These are phyloP conservation scores for Nettapus auritus DNA, from an alignment of 2,113 vertebrate genomes.

Conservation along the genomic window DNA sequence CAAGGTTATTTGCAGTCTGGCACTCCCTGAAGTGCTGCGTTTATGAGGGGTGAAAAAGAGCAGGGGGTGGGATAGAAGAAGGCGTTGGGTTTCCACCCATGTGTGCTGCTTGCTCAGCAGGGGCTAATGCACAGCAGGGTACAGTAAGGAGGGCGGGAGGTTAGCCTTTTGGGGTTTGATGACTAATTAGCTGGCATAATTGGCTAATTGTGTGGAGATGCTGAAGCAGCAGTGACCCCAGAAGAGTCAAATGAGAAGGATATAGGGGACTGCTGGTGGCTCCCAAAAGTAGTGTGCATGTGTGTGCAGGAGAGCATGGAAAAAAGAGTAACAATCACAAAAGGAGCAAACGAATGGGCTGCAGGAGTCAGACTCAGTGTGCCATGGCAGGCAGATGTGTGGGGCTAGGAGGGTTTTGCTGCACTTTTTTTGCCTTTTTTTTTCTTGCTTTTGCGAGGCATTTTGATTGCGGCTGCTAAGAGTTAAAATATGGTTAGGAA, in stretches of 20 bases:
- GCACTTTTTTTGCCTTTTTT: too few species aligned
- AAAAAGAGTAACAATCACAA: not conserved
- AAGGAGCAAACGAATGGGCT: not conserved
- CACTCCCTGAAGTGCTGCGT: not conserved
- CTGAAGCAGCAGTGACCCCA: not conserved
- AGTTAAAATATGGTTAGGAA: not conserved
- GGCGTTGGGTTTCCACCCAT: not conserved
- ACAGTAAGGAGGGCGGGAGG: not conserved
- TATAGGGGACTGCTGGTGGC: not conserved
- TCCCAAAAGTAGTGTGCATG: not conserved
- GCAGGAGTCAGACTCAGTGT: rapidly evolving
- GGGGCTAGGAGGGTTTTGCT: not conserved
- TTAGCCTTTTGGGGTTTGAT: slow-evolving; percentile 9
- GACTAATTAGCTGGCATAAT: slow-evolving; percentile 51
- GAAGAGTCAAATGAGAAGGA: not conserved
- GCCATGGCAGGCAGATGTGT: not conserved
- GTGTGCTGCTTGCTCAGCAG: not conserved
- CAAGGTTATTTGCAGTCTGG: not conserved
- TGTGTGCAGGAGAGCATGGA: not conserved
- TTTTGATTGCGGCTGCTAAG: not conserved
- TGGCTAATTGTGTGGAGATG: slow-evolving; percentile 26
- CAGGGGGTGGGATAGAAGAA: not conserved
- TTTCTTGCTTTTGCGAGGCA: not conserved
- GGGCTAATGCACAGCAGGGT: not conserved
- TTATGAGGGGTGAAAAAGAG: not conserved